Evolutionary conservation across 1,140 invertebrate species (phyloP).

Genomic region (Rhyacophila brunnea): DNA sequence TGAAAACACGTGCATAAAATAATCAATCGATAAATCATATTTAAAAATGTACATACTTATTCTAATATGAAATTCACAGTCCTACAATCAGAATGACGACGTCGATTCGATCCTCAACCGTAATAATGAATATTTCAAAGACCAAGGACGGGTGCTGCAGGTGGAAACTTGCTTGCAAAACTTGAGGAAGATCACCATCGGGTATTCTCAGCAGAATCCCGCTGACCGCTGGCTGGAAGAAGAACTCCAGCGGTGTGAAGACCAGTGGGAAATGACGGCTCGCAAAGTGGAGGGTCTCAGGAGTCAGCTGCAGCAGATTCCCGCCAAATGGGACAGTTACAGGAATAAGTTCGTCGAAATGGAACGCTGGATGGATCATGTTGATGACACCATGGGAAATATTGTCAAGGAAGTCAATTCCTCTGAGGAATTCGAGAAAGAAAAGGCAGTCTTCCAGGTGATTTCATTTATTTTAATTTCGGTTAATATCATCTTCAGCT

Average conservation of each 20-base stretch:
- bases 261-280: conserved; percentile 71
- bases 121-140: conserved; percentile 75
- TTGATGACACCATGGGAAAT: conserved; percentile 78
- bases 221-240: conserved; percentile 65
- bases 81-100: conserved; percentile 82
- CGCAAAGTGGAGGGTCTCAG: conserved; percentile 70
- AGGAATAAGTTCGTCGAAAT: conserved; percentile 80
- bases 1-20: too few species aligned
- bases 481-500: too few species aligned
- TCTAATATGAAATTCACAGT: too few species aligned
- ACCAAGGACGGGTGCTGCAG: conserved; percentile 66
- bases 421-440: conserved; percentile 84
- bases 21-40: too few species aligned
- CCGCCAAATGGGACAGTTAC: conserved; percentile 87
- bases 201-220: conserved; percentile 63
- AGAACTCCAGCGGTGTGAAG: conserved; percentile 65
- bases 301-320: conserved; percentile 80
- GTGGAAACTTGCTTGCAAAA: conserved; percentile 74
- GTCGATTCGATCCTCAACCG: conserved; percentile 72
- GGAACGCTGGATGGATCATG: conserved; percentile 86
- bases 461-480: not conserved
- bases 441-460: conserved; percentile 88
- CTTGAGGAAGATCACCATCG: conserved; percentile 67
- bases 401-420: conserved; percentile 82
- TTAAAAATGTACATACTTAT: too few species aligned